Base-by-base conservation (phyloP, 2,888 invertebrate genomes). In the Cataglyphis livida region DNA sequence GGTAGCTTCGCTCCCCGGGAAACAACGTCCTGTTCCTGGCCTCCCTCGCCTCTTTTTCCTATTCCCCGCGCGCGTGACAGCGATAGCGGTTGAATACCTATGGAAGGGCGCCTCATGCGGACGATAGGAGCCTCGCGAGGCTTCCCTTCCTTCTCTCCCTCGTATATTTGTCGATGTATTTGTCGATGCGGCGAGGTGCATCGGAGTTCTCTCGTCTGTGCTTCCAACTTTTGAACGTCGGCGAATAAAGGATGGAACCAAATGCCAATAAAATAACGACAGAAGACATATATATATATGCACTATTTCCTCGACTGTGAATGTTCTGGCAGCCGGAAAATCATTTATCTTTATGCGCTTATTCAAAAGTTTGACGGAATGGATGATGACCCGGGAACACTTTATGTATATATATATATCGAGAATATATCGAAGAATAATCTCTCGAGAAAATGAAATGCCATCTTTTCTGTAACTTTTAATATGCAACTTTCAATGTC, bases 51-150 rank as follows among this genome's bases (percentile, higher is more conserved):
- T n/a, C 32, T 25, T 65, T 48, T 25, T 44, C 28, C 35, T 44
- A 32, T 32, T 78, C 70, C 41, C 7, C 18, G 21, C 51, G 35
- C 25, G 25, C 12, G 32, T 18, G 54, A 35, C 32, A 70, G n/a
- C 25, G 71, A 79, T 51, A 25, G 59, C 38, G 32, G 15, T n/a
- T 44, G 59, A 71, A 71, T 57, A 70, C 70, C 70, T 70, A 41
- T 59, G 71, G 71, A 51, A 51, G 25, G 57, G 59, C 32, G 25
- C 57, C 57, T 32, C 32, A 6, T 32, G 18, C 6, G 35, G 71
- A 57, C 78, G 59, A 71, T 59, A 79, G 70, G 41, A 32, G 54
- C n/a, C 57, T 78, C 70, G 57, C 68, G 28, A 66, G 68, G 35
- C 41, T 6, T 32, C 32, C 68, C 44, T 44, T 79, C 71, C 21